Evolutionary conservation across 2,113 vertebrate genomes (phyloP).

Genomic region (Onychorhynchus coronatus): DNA sequence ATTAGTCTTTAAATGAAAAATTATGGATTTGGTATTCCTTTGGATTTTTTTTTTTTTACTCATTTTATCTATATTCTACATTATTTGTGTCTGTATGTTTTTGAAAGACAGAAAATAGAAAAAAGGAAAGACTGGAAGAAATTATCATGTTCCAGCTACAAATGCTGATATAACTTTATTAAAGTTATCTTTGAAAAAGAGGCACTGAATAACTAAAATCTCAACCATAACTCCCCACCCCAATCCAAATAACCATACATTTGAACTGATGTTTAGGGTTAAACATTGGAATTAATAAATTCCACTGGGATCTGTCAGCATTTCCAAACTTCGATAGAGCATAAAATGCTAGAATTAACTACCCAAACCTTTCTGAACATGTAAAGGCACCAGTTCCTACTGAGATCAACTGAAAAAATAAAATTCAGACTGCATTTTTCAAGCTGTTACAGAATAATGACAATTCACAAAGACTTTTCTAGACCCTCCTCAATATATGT

Average conservation of each 20-base stretch:
- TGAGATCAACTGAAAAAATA: not conserved
- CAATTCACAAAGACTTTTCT: not conserved
- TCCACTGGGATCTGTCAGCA: conserved; percentile 44
- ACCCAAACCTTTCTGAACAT: not conserved
- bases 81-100: not conserved
- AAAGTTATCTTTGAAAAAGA: not conserved
- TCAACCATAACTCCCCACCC: not conserved
- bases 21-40: not conserved
- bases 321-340: conserved; percentile 48
- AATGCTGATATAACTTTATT: not conserved
- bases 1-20: not conserved
- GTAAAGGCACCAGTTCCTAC: not conserved
- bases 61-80: not conserved
- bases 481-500: not conserved
- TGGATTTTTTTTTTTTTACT: not conserved
- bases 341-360: conserved; percentile 59
- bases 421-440: not conserved
- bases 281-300: conserved; percentile 59
- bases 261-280: conserved; percentile 52
- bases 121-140: not conserved
- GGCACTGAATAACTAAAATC: not conserved
- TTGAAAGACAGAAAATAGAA: not conserved
- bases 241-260: not conserved
- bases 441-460: not conserved
- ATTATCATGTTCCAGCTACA: not conserved